A percentile compares a stretch with the other conserved stretches of the same genome.
Conservation (phyloP, 1,140 invertebrate species). For the Sitophilus oryzae region DNA sequence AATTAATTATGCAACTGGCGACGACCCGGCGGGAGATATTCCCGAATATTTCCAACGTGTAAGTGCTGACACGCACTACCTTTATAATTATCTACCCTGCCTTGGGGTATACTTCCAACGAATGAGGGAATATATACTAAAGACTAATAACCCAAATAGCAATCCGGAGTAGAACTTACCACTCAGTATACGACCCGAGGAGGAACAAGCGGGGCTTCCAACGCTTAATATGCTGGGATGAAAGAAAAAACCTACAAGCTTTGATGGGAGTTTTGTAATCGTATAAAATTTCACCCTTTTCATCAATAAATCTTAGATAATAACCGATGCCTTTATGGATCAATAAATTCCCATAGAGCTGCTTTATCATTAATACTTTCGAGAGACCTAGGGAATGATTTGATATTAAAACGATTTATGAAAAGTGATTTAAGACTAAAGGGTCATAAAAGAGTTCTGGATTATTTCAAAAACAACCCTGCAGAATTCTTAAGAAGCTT, state of each 20-base stretch:
- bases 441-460: slow-evolving; percentile 22
- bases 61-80: too few species aligned
- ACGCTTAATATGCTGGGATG: too few species aligned
- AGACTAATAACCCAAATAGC: too few species aligned
- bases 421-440: slow-evolving; percentile 30
- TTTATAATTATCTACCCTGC: too few species aligned
- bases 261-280: slow-evolving; percentile 9
- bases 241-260: slow-evolving; percentile 1
- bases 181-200: too few species aligned
- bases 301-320: neutral
- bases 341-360: slow-evolving; percentile 6
- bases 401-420: slow-evolving; percentile 24
- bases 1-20: too few species aligned
- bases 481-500: neutral
- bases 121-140: too few species aligned
- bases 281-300: neutral
- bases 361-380: slow-evolving; percentile 10
- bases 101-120: too few species aligned
- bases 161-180: too few species aligned
- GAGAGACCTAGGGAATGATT: slow-evolving; percentile 4
- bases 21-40: too few species aligned
- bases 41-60: too few species aligned
- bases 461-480: slow-evolving; percentile 5
- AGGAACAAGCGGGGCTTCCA: too few species aligned
- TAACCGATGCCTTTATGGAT: neutral